Evolutionary conservation across 2,113 vertebrate genomes (phyloP).

Genomic region (Hippocampus zosterae): DNA sequence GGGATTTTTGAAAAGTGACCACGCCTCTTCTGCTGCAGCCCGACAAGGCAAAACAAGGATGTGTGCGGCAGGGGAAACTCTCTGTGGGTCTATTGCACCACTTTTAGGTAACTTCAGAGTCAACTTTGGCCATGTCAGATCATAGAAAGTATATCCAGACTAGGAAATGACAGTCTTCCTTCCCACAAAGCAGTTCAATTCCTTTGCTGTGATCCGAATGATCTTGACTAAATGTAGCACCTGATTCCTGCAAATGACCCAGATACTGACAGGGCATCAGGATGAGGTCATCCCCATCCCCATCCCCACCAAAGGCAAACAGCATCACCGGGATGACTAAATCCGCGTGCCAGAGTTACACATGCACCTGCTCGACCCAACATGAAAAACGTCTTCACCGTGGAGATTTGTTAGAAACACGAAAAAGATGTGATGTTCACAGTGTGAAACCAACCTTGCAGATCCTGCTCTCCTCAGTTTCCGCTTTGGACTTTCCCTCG

Average conservation of each 20-base stretch:
- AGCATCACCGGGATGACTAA: neutral
- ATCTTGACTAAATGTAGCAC: slow-evolving; percentile 23
- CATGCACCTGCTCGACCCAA: slow-evolving; percentile 47
- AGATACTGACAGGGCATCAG: slow-evolving; percentile 12
- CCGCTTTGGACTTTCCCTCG: slow-evolving; percentile 70
- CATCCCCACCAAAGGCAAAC: neutral
- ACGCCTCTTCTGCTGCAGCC: slow-evolving; percentile 33
- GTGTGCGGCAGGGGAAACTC: slow-evolving; percentile 22
- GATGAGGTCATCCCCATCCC: slow-evolving; percentile 36
- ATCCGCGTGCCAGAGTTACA: neutral
- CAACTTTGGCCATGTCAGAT: neutral
- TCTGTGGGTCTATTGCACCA: slow-evolving; percentile 27
- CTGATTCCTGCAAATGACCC: slow-evolving; percentile 1
- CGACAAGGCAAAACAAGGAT: slow-evolving; percentile 17
- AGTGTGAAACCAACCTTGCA: slow-evolving; percentile 74
- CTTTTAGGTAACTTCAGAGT: slow-evolving; percentile 17
- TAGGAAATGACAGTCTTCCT: neutral
- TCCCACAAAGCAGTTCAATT: slow-evolving; percentile 17
- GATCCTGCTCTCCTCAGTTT: slow-evolving; percentile 91
- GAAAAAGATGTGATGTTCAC: neutral
- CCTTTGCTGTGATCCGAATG: slow-evolving; percentile 25
- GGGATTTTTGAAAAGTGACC: slow-evolving; percentile 55
- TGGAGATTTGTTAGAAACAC: neutral
- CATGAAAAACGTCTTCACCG: neutral
- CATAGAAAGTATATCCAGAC: slow-evolving; percentile 1